Evolutionary conservation across 2,888 invertebrate genomes (phyloP), one percentile per base, ranked within the genome.

Genomic region (Dolomedes plantarius): DNA sequence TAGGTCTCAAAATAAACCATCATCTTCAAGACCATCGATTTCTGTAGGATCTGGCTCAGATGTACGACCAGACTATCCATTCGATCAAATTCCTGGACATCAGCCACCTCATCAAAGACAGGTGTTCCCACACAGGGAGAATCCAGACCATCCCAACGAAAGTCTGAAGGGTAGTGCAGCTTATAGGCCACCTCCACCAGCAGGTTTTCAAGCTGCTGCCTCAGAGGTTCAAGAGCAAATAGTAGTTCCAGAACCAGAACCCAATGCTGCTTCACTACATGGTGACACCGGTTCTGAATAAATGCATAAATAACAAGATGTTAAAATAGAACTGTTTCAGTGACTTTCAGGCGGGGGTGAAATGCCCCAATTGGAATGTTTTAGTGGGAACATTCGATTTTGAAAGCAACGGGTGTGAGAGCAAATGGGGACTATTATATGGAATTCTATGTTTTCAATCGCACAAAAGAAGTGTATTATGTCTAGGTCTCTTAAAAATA

Each of bases 61-160:
- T 13, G 74, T 75, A 27, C 62, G 71, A 23, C 82, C 82, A 36
- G 74, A 74, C 9, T 79, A 79, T 69, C 50, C 69, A 27, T 28
- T 56, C 19, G 50, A 65, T n/a, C 62, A 71, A n/a, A 19, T 86
- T 28, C 86, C 86, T 11, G 86, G 86, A 11, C 80, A 86, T 31
- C 86, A 86, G 27, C 86, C 86, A 0, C 80, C 86, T 1, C 64
- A 86, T 65, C 75, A 80, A 29, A 69, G 65, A 11, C 86, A 86
- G 69, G 76, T 86, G 16, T 86, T 86, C 32, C 86, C 86, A 23
- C 67, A 86, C 67, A 69, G 86, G 65, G 86, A 86, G n/a, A 86
- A 86, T 28, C 86, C 86, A 2, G 86, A 86, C 32, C 86, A 86
- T 29, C 86, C 86, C 1, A 86, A 86, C 27, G 86, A 79, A 56